Evolutionary conservation across 2,113 vertebrate genomes (phyloP).

Genomic region (Murina feae): DNA sequence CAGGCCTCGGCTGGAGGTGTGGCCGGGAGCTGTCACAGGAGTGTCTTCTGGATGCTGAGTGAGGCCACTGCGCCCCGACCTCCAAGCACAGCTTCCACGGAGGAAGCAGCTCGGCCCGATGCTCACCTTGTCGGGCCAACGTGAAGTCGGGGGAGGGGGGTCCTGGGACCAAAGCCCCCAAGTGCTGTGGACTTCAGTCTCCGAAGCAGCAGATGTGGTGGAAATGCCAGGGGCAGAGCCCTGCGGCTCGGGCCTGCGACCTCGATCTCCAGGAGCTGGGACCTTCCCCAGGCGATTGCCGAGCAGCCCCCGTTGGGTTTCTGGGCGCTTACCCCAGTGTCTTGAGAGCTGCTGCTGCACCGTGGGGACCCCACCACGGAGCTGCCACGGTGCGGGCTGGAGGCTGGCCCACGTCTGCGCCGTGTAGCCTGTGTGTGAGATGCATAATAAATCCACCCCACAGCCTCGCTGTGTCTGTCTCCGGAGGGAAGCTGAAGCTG

Average conservation of each 20-base stretch:
- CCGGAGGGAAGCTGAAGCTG: background rate
- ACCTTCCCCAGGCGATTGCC: background rate
- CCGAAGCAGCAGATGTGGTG: background rate
- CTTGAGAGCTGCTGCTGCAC: background rate
- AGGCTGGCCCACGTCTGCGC: background rate
- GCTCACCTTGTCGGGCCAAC: accelerated
- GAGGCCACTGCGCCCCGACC: background rate
- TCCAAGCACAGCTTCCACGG: background rate
- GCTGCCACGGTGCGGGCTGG: slow-evolving; percentile 22
- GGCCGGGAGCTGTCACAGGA: no score
- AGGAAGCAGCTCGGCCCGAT: background rate
- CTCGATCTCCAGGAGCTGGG: background rate
- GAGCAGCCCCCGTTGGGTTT: background rate
- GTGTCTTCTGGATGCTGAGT: background rate
- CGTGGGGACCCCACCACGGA: accelerated
- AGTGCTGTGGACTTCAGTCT: background rate
- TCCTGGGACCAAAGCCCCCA: background rate
- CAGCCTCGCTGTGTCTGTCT: accelerated
- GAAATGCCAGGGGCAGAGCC: background rate
- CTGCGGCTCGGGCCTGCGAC: background rate
- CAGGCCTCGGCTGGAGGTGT: background rate
- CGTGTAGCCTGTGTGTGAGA: slow-evolving; percentile 64
- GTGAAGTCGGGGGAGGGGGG: background rate
- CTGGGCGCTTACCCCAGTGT: background rate
- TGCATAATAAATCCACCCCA: slow-evolving; percentile 73